These are phyloP conservation scores for Nemotelus pantherinus DNA, from an alignment of 2,888 invertebrate species.

Conservation along the genomic window DNA sequence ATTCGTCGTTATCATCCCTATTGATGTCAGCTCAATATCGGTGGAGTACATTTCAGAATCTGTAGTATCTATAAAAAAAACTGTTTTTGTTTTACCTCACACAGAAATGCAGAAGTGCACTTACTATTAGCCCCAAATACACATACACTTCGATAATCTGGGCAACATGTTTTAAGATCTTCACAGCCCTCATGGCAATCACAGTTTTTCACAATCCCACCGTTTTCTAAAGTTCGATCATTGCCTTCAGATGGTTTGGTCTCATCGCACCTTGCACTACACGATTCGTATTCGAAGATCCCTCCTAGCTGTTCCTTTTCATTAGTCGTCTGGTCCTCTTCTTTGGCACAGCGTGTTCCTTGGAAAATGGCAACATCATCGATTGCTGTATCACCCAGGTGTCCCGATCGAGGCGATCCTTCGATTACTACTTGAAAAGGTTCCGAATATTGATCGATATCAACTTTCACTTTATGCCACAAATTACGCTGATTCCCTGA, in stretches of 20 bases:
- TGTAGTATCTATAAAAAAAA: no score
- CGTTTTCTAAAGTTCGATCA: conserved; percentile 47
- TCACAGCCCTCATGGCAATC: conserved; percentile 71
- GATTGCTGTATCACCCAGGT: conserved; percentile 81
- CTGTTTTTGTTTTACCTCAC: no score
- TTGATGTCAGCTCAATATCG: background rate
- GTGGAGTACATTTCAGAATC: no score
- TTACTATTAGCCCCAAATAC: conserved; percentile 54
- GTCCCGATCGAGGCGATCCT: conserved; percentile 73
- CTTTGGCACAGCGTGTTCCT: conserved; percentile 54
- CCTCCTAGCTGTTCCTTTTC: background rate
- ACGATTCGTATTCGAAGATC: conserved; percentile 65
- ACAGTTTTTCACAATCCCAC: conserved; percentile 64
- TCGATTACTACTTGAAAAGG: conserved; percentile 78
- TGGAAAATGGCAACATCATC: conserved; percentile 79
- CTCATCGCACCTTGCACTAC: conserved; percentile 66
- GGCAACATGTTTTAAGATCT: conserved; percentile 70
- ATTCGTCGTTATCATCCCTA: background rate
- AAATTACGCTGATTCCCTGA: conserved; percentile 75
- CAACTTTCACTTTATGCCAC: conserved; percentile 71
- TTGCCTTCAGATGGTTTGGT: conserved; percentile 10
- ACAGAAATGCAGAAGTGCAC: background rate
- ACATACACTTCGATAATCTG: conserved; percentile 73
- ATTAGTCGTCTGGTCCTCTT: background rate
- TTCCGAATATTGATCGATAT: conserved; percentile 64